Conservation (phyloP, 1,140 invertebrate genomes). For the Tetramorium parvispinum region DNA sequence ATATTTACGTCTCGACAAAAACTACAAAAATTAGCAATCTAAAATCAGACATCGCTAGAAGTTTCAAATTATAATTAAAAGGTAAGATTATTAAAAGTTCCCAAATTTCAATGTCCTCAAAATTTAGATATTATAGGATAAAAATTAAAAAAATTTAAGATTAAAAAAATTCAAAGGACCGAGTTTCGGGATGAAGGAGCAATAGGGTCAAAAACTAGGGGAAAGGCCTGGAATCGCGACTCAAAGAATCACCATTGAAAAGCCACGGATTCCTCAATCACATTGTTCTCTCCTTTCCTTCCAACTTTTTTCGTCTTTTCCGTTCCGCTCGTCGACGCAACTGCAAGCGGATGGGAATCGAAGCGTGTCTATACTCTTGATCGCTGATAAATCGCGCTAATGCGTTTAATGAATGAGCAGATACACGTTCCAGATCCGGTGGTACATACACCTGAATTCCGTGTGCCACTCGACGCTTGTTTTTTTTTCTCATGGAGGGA, state of each 20-base stretch:
- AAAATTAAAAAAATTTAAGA: neutral
- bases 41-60: neutral
- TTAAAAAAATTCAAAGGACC: neutral
- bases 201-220: neutral
- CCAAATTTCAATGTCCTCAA: neutral
- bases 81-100: neutral
- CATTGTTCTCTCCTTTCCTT: neutral
- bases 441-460: conserved; percentile 25
- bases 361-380: conserved; percentile 54
- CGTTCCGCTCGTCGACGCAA: conserved; percentile 16
- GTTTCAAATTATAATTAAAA: neutral
- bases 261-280: conserved; percentile 30
- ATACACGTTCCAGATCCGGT: conserved; percentile 43
- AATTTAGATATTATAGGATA: no score
- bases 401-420: conserved; percentile 61
- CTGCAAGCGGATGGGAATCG: conserved; percentile 30
- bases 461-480: neutral
- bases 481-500: neutral
- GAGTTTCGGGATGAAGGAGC: neutral
- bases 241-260: neutral
- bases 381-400: conserved; percentile 58
- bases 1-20: no score
- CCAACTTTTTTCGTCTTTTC: neutral
- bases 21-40: neutral
- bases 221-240: neutral